Conservation (phyloP, 2,888 invertebrate genomes). For the Drosophila trichaetosa region DNA sequence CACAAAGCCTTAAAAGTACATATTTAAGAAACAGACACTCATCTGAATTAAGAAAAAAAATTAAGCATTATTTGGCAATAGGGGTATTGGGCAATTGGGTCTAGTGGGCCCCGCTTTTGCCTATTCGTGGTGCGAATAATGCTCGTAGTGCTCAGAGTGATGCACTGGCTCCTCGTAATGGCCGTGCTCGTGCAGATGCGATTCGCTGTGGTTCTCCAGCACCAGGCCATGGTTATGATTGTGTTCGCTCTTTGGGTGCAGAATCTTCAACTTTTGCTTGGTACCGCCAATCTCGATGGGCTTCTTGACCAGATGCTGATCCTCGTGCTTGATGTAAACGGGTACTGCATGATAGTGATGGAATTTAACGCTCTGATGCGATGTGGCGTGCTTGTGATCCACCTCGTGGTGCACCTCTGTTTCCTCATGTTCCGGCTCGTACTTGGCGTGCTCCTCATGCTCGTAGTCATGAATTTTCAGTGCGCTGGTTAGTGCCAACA, state of each 20-base stretch:
- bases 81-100: slow-evolving; percentile 11
- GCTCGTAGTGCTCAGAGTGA: slow-evolving; percentile 82
- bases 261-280: slow-evolving; percentile 87
- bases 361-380: slow-evolving; percentile 89
- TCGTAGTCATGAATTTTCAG: slow-evolving; percentile 81
- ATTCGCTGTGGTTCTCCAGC: slow-evolving; percentile 86
- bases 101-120: neutral
- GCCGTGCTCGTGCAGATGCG: slow-evolving; percentile 81
- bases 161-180: slow-evolving; percentile 82
- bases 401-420: slow-evolving; percentile 87
- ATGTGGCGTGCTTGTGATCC: slow-evolving; percentile 89
- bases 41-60: slow-evolving; percentile 22
- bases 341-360: slow-evolving; percentile 90
- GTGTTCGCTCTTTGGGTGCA: slow-evolving; percentile 88
- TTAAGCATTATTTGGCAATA: slow-evolving; percentile 54
- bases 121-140: slow-evolving; percentile 80
- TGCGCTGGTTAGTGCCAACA: slow-evolving; percentile 61
- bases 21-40: slow-evolving; percentile 6
- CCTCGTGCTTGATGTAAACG: slow-evolving; percentile 89
- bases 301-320: slow-evolving; percentile 88
- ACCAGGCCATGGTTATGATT: slow-evolving; percentile 87
- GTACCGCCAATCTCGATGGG: slow-evolving; percentile 88
- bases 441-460: slow-evolving; percentile 67
- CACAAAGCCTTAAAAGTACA: slow-evolving; percentile 43
- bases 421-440: slow-evolving; percentile 84